phyloP scores from a whole-genome alignment of 2,888 invertebrate species.

The Lochmaea crataegi region DNA sequence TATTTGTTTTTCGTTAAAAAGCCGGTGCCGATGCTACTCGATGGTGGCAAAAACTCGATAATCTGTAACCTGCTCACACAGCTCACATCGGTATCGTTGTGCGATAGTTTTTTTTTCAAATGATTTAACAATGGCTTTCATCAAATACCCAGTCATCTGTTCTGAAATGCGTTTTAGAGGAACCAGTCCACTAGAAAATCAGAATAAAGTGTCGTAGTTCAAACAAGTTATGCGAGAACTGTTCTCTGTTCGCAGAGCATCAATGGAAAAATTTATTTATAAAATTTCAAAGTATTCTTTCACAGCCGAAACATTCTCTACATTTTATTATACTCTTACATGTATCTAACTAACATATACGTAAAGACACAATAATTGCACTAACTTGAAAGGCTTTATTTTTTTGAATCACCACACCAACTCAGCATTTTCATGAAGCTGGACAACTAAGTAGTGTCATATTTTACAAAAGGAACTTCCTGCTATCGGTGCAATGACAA shows the following conservation, averaged over 20 bases:
- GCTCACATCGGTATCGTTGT: slow-evolving; percentile 14
- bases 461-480: no score
- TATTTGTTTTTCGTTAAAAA: slow-evolving; percentile 42
- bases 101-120: slow-evolving; percentile 6
- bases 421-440: no score
- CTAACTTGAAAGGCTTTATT: no score
- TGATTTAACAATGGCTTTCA: slow-evolving; percentile 10
- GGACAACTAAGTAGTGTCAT: no score
- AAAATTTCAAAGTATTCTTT: no score
- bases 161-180: slow-evolving; percentile 5
- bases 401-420: no score
- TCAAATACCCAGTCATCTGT: slow-evolving; percentile 11
- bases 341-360: no score
- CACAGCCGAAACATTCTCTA: no score
- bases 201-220: slow-evolving; percentile 10
- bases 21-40: slow-evolving; percentile 7
- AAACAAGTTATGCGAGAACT: background rate
- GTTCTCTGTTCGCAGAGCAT: background rate
- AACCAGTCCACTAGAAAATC: slow-evolving; percentile 14
- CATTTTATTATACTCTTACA: no score
- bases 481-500: no score
- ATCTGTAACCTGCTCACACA: slow-evolving; percentile 30
- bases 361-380: no score
- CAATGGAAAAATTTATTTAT: no score
- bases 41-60: slow-evolving; percentile 37